Evolutionary conservation across 2,888 invertebrate genomes (phyloP).

Genomic region (Luperina nickerlii): DNA sequence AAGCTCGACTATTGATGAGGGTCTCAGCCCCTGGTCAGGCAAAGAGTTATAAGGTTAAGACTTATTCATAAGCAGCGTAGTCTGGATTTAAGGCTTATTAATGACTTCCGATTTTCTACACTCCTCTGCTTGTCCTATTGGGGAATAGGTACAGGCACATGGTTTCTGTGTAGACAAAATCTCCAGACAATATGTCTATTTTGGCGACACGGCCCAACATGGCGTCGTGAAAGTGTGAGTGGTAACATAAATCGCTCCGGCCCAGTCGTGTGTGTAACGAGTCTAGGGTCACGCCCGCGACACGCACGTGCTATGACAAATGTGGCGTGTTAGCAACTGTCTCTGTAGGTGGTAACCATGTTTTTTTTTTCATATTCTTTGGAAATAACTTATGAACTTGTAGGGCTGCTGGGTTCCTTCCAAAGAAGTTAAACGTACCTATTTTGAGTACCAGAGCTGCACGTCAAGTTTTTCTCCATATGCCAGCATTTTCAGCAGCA

Average conservation of each 20-base stretch:
- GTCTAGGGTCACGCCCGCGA: conserved; percentile 54
- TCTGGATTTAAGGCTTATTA: neutral
- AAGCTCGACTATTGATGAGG: neutral
- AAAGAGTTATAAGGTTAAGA: neutral
- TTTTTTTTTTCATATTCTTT: neutral
- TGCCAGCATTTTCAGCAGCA: neutral
- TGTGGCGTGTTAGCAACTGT: conserved; percentile 32
- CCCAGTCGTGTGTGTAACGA: conserved; percentile 55
- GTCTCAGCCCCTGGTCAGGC: no score
- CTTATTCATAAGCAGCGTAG: neutral
- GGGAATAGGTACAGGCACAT: no score
- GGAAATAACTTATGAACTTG: neutral
- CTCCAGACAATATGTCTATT: conserved; percentile 22
- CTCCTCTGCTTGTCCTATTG: no score
- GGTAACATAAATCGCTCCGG: conserved; percentile 52
- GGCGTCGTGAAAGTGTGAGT: conserved; percentile 49
- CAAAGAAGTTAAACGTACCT: neutral
- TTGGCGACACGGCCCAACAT: conserved; percentile 14
- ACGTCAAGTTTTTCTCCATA: neutral
- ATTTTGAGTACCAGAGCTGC: neutral
- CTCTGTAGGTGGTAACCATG: conserved; percentile 39
- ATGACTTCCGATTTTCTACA: neutral
- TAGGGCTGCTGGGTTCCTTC: no score
- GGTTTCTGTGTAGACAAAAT: neutral
- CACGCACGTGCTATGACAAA: conserved; percentile 61